These are phyloP conservation scores for Melolontha melolontha DNA, from an alignment of 2,888 invertebrate species.

Conservation along the genomic window DNA sequence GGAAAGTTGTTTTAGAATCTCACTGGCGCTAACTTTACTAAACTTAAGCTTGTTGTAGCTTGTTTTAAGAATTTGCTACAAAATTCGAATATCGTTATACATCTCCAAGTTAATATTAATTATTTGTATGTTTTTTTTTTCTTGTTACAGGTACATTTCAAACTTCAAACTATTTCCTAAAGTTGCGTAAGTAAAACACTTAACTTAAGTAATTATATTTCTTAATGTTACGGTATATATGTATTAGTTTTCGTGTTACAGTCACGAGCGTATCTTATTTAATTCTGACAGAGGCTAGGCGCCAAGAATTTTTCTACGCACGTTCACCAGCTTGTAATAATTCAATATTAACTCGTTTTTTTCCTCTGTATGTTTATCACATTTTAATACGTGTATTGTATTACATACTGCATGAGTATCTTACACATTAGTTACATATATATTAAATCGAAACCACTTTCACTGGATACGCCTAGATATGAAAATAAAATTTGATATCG, in stretches of 20 bases:
- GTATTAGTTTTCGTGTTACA: slow-evolving; percentile 33
- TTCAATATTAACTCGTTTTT: neutral
- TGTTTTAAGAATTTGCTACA: no score
- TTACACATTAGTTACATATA: neutral
- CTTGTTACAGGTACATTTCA: slow-evolving; percentile 7
- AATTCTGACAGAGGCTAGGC: slow-evolving; percentile 23
- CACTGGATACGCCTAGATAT: no score
- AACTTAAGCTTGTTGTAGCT: no score
- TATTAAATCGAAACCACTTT: slow-evolving; percentile 9
- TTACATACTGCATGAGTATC: slow-evolving; percentile 21
- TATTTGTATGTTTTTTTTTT: neutral
- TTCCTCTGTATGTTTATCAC: neutral
- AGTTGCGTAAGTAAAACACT: slow-evolving; percentile 15
- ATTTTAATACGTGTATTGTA: slow-evolving; percentile 17
- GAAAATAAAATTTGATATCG: neutral
- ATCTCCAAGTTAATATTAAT: neutral
- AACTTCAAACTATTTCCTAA: slow-evolving; percentile 5
- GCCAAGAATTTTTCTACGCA: slow-evolving; percentile 18
- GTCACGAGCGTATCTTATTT: slow-evolving; percentile 17
- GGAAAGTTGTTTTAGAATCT: no score
- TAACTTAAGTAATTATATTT: no score
- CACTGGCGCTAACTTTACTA: no score
- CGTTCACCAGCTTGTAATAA: slow-evolving; percentile 2
- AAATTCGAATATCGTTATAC: no score
- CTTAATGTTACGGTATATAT: slow-evolving; percentile 13